A percentile compares a stretch with the other conserved stretches of the same genome.
phyloP scores from a whole-genome alignment of 2,797 vertebrate genomes.

The Neopelma chrysocephalum region DNA sequence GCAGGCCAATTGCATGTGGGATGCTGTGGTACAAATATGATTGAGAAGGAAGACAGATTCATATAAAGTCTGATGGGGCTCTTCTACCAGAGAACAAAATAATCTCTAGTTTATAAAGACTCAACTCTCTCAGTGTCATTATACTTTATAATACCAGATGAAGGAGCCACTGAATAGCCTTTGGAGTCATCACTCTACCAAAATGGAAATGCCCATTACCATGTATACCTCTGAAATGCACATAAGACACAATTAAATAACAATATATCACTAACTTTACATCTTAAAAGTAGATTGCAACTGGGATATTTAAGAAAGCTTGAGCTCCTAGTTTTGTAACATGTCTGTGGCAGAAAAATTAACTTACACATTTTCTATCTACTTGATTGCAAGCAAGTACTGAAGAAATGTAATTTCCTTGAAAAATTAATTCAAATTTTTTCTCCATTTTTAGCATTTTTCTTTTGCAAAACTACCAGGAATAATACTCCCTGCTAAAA shows the following conservation, averaged over 20 bases:
- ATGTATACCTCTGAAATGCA: background rate
- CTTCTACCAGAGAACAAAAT: background rate
- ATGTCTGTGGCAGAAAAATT: background rate
- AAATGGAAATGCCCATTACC: background rate
- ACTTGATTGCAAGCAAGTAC: background rate
- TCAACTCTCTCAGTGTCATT: background rate
- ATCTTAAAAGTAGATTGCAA: background rate
- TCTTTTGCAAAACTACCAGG: background rate
- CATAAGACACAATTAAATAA: background rate
- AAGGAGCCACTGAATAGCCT: background rate
- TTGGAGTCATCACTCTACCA: background rate
- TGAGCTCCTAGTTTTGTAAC: background rate
- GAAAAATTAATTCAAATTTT: background rate
- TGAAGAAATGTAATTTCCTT: background rate
- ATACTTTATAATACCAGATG: background rate
- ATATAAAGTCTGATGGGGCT: background rate
- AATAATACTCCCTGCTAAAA: background rate
- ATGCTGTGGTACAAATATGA: background rate
- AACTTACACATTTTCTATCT: background rate
- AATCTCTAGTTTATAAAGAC: background rate
- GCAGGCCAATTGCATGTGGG: background rate
- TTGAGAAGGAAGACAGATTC: background rate
- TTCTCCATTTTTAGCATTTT: background rate
- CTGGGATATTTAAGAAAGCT: background rate
- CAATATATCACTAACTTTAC: background rate